Percentiles rank a stretch among this genome's conserved stretches.
These are phyloP conservation scores for Hyaena hyaena DNA, from an alignment of 2,113 vertebrate genomes.

Conservation along the genomic window DNA sequence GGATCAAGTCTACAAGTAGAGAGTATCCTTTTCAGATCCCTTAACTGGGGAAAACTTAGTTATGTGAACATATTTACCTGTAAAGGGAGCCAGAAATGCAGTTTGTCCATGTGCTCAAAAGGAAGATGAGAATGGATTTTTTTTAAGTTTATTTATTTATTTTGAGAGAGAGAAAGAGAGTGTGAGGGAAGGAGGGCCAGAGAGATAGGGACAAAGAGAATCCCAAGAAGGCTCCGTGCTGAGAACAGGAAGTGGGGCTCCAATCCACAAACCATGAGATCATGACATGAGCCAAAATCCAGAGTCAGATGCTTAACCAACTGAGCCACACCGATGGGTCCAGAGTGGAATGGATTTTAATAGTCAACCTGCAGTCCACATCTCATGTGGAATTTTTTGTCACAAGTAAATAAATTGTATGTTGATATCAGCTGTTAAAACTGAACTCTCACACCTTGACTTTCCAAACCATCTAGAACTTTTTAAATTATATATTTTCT, in stretches of 20 bases:
- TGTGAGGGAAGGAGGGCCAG: too few species aligned
- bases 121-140: background rate
- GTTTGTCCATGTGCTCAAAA: background rate
- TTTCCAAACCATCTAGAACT: background rate
- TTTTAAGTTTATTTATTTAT: too few species aligned
- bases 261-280: too few species aligned
- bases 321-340: too few species aligned
- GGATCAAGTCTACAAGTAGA: background rate
- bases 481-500: slow-evolving; percentile 1
- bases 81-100: accelerated
- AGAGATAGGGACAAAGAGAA: too few species aligned
- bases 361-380: background rate
- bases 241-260: too few species aligned
- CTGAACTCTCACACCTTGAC: background rate
- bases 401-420: background rate
- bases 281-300: too few species aligned
- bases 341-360: background rate
- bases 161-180: too few species aligned
- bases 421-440: background rate
- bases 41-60: background rate
- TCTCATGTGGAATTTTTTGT: background rate
- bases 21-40: background rate
- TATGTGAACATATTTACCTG: background rate
- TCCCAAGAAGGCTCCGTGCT: too few species aligned
- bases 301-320: too few species aligned